Evolutionary conservation across 2,113 vertebrate species (phyloP), one percentile per base, ranked within the genome.

Genomic region (Hippocampus abdominalis): DNA sequence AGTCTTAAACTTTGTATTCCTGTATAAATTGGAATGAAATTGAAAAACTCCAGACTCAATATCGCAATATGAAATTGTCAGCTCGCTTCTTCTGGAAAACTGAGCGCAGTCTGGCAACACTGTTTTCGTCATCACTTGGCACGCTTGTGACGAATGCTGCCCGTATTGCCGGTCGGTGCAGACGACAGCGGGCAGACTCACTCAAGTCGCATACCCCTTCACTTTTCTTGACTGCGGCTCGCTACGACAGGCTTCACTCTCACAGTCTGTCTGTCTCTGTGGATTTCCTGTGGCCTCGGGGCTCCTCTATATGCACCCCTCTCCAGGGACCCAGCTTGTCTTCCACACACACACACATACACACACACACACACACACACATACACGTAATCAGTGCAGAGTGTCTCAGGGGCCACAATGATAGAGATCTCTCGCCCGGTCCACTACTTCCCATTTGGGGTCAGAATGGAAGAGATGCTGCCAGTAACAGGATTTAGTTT

Each of bases 221-320:
- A 27, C 21, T 76, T 71, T 68, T 64, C 51, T 60, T 64, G 63
- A 25, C 64, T 63, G 59, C 56, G n/a, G 23, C 57, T 81, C 70
- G 68, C 73, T 79, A 77, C 84, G 87, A 87, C 86, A 91, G 86
- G 68, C 87, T 86, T 90, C 89, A 87, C 76, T 90, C 88, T 87
- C 85, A 88, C 85, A 90, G 87, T 80, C 88, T 88, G 79, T 83
- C 86, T 88, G 89, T 91, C 88, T 91, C 89, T 89, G 81, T 91
- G 85, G 90, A 88, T 89, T 91, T 90, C 89, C 89, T 91, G 89
- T 89, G 84, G 89, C 90, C 90, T 86, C 85, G 60, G 86, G 89
- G 84, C 83, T 84, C 70, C 76, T 82, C 73, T 76, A 73, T 73
- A 80, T 85, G 70, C 79, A 82, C 82, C 64, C 48, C 82, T 81